phyloP scores from a whole-genome alignment of 2,113 vertebrate genomes.

The Lagopus muta region DNA sequence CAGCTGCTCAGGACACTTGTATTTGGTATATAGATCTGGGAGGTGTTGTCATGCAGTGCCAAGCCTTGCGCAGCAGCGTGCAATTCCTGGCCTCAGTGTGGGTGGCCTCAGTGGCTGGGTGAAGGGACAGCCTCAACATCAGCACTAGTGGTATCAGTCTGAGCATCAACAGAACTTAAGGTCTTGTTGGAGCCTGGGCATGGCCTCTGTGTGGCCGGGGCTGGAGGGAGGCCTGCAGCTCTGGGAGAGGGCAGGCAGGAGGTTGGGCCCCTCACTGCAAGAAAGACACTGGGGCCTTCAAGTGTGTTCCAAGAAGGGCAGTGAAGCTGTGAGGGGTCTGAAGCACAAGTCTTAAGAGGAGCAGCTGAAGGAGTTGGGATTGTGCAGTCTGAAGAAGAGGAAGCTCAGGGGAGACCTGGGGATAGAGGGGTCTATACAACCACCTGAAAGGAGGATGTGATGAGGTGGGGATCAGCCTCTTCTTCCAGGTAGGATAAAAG shows the following conservation, averaged over 20 bases:
- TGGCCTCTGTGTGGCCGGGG: background rate
- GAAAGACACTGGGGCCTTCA: no score
- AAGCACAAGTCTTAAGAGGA: no score
- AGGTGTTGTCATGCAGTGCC: background rate
- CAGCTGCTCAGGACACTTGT: background rate
- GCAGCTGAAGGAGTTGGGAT: no score
- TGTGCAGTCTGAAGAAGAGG: no score
- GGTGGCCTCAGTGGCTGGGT: background rate
- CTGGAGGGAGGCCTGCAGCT: background rate
- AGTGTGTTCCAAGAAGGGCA: no score
- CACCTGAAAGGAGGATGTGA: no score
- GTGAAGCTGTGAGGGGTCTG: no score
- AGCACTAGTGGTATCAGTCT: background rate
- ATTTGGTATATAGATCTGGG: background rate
- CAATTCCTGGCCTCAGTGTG: rapidly evolving
- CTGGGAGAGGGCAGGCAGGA: background rate
- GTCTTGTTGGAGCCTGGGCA: background rate
- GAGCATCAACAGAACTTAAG: background rate
- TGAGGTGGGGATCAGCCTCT: no score
- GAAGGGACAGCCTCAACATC: background rate
- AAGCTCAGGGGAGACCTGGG: no score
- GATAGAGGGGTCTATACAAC: no score
- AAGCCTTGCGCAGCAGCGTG: background rate
- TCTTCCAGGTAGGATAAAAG: no score
- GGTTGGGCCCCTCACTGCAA: background rate